Evolutionary conservation across 2,888 invertebrate genomes (phyloP).

Genomic region (Sclerodermus sp.): DNA sequence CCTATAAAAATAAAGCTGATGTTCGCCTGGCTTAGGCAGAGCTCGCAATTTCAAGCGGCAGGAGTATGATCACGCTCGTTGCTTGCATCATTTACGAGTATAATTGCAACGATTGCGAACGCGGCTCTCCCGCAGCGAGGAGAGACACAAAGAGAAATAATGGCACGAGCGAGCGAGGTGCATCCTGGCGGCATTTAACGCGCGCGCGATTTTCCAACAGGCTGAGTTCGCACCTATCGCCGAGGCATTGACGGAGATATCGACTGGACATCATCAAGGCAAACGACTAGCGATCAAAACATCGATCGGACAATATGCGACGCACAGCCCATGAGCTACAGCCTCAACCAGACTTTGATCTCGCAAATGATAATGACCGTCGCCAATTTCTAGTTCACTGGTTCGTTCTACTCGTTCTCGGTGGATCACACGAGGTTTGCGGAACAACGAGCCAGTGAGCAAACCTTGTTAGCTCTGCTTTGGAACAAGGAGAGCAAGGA

Average conservation of each 20-base stretch:
- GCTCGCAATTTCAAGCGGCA: neutral
- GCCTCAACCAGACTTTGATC: neutral
- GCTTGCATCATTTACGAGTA: conserved; percentile 11
- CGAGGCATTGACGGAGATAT: conserved; percentile 14
- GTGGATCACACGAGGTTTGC: no score
- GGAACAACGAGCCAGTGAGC: no score
- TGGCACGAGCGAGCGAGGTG: conserved; percentile 9
- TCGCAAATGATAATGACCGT: conserved; percentile 12
- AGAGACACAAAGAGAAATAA: conserved; percentile 10
- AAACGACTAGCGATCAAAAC: conserved; percentile 29
- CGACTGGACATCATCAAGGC: conserved; percentile 24
- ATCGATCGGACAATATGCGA: conserved; percentile 19
- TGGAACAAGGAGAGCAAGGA: no score
- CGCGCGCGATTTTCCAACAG: neutral
- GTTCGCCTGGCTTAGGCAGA: neutral
- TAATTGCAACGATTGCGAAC: conserved; percentile 1
- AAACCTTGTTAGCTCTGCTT: no score
- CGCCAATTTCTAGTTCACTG: neutral
- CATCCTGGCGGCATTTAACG: conserved; percentile 11
- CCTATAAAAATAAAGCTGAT: no score
- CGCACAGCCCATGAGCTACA: conserved; percentile 7
- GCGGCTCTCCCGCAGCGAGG: neutral
- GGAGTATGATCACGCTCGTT: neutral
- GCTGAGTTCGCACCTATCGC: no score
- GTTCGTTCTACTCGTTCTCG: neutral